phyloP scores from a whole-genome alignment of 2,113 vertebrate species.

The Manacus vitellinus region DNA sequence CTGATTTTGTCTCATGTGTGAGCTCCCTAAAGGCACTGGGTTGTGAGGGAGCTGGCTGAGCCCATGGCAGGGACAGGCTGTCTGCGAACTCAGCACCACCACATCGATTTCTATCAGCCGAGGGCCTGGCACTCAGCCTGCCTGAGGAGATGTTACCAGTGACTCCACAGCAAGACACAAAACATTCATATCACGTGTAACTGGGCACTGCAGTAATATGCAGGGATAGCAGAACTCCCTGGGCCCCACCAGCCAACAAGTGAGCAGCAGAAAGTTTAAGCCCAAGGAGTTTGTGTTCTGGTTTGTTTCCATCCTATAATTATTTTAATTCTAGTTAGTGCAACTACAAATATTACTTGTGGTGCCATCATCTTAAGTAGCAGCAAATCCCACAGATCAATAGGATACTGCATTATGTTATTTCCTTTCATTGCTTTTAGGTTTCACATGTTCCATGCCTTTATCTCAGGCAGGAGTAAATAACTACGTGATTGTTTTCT shows the following conservation, averaged over 20 bases:
- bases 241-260: background rate
- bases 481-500: background rate
- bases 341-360: background rate
- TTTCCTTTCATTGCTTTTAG: background rate
- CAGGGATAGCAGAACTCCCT: background rate
- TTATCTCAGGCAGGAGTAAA: background rate
- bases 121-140: background rate
- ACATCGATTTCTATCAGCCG: rapidly evolving
- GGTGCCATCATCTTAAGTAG: background rate
- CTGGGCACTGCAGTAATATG: background rate
- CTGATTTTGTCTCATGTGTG: background rate
- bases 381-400: slow-evolving; percentile 7
- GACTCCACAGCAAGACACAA: background rate
- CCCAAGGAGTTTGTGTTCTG: background rate
- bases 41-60: background rate
- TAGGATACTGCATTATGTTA: background rate
- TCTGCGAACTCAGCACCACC: background rate
- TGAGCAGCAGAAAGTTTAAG: background rate
- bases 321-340: background rate
- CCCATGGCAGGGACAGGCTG: rapidly evolving
- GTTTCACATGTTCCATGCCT: background rate
- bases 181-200: background rate
- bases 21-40: background rate
- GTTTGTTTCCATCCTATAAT: background rate
- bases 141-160: background rate